Evolutionary conservation across 1,140 invertebrate species (phyloP).

Genomic region (Tetraneura akinire): DNA sequence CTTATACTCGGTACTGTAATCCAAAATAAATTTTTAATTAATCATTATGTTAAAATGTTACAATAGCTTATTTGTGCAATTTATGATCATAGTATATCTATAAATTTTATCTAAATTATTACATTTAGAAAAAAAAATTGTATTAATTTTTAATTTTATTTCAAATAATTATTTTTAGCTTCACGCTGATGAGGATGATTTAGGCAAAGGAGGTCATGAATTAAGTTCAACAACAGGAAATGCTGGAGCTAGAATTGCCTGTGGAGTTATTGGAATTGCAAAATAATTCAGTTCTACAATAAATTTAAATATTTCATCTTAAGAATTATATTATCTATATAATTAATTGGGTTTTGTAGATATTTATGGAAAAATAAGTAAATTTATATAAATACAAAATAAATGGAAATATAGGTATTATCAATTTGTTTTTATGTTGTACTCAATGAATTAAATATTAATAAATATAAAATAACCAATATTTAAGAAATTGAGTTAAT

Average conservation of each 20-base stretch:
- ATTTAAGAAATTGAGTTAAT: too few species aligned
- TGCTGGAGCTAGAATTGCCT: slow-evolving; percentile 91
- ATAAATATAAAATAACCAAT: too few species aligned
- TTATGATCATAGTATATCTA: too few species aligned
- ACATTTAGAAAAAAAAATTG: too few species aligned
- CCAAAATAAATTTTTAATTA: too few species aligned
- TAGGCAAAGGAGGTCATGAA: slow-evolving; percentile 91
- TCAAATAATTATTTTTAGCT: slow-evolving; percentile 60
- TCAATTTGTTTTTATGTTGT: too few species aligned
- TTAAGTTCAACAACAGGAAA: slow-evolving; percentile 95
- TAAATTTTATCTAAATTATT: too few species aligned
- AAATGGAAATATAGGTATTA: neutral
- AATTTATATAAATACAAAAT: neutral
- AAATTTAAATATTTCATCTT: neutral
- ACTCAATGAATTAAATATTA: too few species aligned
- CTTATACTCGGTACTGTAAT: too few species aligned
- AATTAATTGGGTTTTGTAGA: slow-evolving; percentile 5
- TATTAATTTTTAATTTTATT: too few species aligned
- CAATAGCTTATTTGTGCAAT: too few species aligned
- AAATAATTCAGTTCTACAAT: slow-evolving; percentile 57
- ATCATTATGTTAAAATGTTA: too few species aligned
- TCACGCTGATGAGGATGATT: slow-evolving; percentile 92
- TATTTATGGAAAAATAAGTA: neutral
- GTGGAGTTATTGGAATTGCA: slow-evolving; percentile 93
- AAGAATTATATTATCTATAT: neutral